A percentile compares a stretch with the other conserved stretches of the same genome.
phyloP scores from a whole-genome alignment of 2,113 vertebrate species.

The Thamnophis sirtalis region DNA sequence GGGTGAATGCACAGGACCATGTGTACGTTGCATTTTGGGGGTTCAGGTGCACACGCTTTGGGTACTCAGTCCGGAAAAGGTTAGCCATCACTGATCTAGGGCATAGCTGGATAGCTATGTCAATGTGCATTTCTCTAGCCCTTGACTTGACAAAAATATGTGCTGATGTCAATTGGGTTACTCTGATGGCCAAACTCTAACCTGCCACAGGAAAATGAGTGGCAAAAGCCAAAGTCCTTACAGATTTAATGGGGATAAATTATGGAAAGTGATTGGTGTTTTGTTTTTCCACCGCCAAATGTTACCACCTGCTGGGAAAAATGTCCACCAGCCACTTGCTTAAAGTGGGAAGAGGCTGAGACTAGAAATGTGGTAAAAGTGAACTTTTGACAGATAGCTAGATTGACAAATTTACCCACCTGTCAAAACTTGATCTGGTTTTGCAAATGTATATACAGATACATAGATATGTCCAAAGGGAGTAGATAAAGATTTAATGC shows the following conservation, averaged over 20 bases:
- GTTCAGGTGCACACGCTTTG: no score
- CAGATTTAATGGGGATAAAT: background rate
- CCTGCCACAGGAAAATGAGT: background rate
- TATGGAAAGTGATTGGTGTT: background rate
- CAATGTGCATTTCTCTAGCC: background rate
- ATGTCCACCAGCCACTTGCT: background rate
- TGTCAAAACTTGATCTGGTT: background rate
- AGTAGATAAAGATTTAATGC: background rate
- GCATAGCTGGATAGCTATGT: background rate
- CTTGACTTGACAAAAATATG: background rate
- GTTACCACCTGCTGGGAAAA: background rate
- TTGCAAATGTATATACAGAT: background rate
- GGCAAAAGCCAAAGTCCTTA: background rate
- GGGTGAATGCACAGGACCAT: no score
- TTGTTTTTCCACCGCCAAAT: background rate
- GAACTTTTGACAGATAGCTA: background rate
- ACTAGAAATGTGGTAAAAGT: background rate
- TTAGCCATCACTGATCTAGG: background rate
- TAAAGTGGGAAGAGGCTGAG: background rate
- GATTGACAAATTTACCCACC: background rate
- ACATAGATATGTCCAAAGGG: background rate
- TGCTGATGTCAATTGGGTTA: background rate
- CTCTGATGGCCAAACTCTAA: background rate
- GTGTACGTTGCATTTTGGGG: no score
- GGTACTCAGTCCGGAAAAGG: no score